These are phyloP conservation scores for Eumeta japonica DNA, from an alignment of 1,140 invertebrate genomes.

Conservation along the genomic window DNA sequence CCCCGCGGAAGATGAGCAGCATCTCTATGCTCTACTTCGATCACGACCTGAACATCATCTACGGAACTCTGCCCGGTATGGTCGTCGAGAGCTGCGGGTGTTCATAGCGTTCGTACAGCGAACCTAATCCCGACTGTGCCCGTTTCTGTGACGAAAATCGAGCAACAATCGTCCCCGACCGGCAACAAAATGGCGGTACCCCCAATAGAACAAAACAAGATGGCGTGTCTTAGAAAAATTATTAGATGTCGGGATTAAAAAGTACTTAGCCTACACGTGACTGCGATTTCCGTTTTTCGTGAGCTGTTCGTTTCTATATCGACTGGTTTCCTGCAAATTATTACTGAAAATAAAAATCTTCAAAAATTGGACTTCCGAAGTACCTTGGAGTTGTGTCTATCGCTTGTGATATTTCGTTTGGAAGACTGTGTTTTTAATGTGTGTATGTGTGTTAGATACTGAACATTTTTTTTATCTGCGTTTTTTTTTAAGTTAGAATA, in stretches of 20 bases:
- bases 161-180: neutral
- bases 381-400: slow-evolving; percentile 26
- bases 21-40: slow-evolving; percentile 94
- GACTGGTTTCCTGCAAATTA: slow-evolving; percentile 8
- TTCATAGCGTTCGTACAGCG: slow-evolving; percentile 69
- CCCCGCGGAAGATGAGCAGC: slow-evolving; percentile 82
- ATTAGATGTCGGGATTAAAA: neutral
- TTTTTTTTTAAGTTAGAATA: slow-evolving; percentile 15
- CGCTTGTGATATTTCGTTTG: slow-evolving; percentile 39
- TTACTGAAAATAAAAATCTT: too few species aligned
- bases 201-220: neutral
- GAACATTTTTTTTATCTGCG: slow-evolving; percentile 26
- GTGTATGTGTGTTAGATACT: slow-evolving; percentile 40
- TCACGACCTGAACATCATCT: slow-evolving; percentile 82
- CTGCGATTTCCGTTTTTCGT: neutral
- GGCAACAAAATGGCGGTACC: neutral
- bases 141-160: neutral
- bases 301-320: slow-evolving; percentile 3
- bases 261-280: too few species aligned
- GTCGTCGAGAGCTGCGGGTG: slow-evolving; percentile 91
- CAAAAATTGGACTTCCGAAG: slow-evolving; percentile 10
- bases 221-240: neutral
- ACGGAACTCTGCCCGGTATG: slow-evolving; percentile 87
- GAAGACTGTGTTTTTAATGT: slow-evolving; percentile 43
- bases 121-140: neutral